phyloP scores from a whole-genome alignment of 1,140 invertebrate species.

The Anastrepha obliqua region DNA sequence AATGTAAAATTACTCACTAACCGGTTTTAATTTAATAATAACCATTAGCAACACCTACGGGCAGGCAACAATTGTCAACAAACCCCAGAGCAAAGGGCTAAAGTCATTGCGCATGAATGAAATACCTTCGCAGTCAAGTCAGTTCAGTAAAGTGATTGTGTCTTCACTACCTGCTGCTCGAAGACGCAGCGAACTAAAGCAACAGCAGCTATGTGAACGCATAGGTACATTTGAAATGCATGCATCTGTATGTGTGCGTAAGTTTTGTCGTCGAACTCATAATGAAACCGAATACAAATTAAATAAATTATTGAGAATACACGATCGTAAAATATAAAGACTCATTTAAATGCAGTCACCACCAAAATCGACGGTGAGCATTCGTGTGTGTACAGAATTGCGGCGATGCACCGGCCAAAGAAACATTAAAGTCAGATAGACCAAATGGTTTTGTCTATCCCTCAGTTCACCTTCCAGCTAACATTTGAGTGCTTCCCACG shows the following conservation, averaged over 20 bases:
- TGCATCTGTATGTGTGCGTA: neutral
- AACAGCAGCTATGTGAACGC: neutral
- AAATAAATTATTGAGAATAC: conserved; percentile 53
- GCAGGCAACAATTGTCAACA: conserved; percentile 9
- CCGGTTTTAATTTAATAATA: neutral
- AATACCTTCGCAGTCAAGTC: neutral
- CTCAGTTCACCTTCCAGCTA: conserved; percentile 21
- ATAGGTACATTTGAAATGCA: neutral
- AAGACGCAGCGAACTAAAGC: neutral
- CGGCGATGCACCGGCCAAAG: conserved; percentile 3
- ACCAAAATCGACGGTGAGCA: neutral
- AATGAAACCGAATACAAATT: conserved; percentile 49
- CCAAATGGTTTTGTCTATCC: conserved; percentile 17
- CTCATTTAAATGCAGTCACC: conserved; percentile 49
- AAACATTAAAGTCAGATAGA: neutral
- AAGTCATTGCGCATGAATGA: conserved; percentile 31
- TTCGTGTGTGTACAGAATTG: conserved; percentile 15
- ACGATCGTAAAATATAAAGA: conserved; percentile 45
- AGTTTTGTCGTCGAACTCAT: conserved; percentile 6
- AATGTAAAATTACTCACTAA: neutral
- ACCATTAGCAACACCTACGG: neutral
- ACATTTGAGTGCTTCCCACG: conserved; percentile 65
- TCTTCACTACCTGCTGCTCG: neutral
- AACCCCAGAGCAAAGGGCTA: neutral
- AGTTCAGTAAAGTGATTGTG: neutral